Conservation (phyloP, 1,140 invertebrate genomes). For the Trichomalopsis sarcophagae region DNA sequence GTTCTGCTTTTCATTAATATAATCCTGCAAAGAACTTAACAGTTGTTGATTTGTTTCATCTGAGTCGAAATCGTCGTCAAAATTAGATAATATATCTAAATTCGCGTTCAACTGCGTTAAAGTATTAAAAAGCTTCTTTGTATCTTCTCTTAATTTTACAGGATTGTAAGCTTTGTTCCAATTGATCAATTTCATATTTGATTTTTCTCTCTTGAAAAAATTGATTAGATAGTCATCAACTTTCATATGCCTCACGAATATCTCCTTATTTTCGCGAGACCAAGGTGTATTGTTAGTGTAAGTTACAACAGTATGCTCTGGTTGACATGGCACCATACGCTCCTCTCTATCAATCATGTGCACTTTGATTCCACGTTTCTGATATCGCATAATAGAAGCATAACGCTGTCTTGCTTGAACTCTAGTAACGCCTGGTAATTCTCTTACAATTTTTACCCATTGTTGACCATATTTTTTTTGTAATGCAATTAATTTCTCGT, state of each 20-base stretch:
- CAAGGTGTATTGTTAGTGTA: conserved; percentile 43
- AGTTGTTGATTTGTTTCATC: conserved; percentile 61
- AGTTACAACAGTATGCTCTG: conserved; percentile 20
- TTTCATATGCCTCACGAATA: conserved; percentile 46
- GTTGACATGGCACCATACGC: neutral
- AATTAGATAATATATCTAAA: conserved; percentile 55
- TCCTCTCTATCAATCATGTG: conserved; percentile 47
- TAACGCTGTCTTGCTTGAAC: conserved; percentile 74
- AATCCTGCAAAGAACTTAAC: conserved; percentile 46
- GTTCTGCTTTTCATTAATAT: neutral
- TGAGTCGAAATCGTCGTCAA: conserved; percentile 51
- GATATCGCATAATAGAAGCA: conserved; percentile 63
- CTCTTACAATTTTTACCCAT: conserved; percentile 71
- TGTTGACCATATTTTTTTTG: conserved; percentile 66
- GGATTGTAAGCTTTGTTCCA: conserved; percentile 43
- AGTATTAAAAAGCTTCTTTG: conserved; percentile 58
- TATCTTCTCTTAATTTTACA: conserved; percentile 46
- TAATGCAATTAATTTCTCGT: conserved; percentile 68
- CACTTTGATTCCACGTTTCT: conserved; percentile 55
- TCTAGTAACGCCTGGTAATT: conserved; percentile 70
- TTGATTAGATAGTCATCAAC: conserved; percentile 46
- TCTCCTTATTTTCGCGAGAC: conserved; percentile 47
- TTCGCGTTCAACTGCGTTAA: conserved; percentile 61
- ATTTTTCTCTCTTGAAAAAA: conserved; percentile 39
- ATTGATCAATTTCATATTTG: neutral